Evolutionary conservation across 2,797 vertebrate genomes (phyloP).

Genomic region (Hippopotamyrus pictus): DNA sequence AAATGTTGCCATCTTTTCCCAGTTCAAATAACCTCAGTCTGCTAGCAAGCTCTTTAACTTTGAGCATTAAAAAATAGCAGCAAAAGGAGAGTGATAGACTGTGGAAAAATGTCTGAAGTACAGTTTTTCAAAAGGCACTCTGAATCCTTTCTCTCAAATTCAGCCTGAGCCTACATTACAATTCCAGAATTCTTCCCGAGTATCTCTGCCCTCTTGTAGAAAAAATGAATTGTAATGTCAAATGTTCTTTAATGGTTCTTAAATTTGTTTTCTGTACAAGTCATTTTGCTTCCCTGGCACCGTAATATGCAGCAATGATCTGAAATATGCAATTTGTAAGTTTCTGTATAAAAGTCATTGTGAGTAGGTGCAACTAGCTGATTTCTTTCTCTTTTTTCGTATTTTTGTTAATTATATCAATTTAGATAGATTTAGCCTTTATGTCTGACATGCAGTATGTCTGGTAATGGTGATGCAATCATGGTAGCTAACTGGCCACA

Average conservation of each 20-base stretch:
- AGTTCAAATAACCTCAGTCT: not conserved
- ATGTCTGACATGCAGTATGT: not conserved
- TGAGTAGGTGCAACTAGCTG: not conserved
- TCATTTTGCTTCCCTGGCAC: not conserved
- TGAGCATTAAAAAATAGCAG: not conserved
- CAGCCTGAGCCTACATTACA: not conserved
- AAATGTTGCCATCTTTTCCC: not conserved
- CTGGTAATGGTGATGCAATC: not conserved
- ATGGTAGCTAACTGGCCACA: not conserved
- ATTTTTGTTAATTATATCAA: not conserved
- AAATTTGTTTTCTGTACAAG: not conserved
- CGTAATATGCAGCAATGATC: not conserved
- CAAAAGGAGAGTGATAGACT: not conserved
- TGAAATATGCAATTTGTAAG: not conserved
- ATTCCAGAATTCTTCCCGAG: not conserved
- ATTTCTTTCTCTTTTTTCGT: not conserved
- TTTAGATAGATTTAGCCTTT: not conserved
- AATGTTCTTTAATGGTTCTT: slow-evolving; percentile 13
- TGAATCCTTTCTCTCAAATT: not conserved
- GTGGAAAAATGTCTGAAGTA: not conserved
- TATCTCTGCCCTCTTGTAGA: not conserved
- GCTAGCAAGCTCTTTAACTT: not conserved
- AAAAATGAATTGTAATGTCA: slow-evolving; percentile 1
- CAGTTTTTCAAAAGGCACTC: slow-evolving; percentile 13
- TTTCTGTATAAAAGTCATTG: not conserved